Evolutionary conservation across 2,888 invertebrate genomes (phyloP), one percentile per base, ranked within the genome.

Genomic region (Beris morrisii): DNA sequence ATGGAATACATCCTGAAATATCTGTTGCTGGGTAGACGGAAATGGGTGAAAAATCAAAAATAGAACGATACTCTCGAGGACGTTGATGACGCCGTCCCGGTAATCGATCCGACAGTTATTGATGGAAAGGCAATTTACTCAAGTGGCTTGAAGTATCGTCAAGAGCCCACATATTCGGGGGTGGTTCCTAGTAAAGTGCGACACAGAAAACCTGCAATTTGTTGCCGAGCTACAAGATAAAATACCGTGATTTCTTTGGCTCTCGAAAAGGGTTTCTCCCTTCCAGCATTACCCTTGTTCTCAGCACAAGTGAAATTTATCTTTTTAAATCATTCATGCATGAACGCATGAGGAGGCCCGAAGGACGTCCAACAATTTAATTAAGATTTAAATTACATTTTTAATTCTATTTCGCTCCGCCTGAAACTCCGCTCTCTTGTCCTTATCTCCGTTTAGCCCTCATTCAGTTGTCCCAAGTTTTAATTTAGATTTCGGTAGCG

Each of bases 241-340:
- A 9, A 9, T 22, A 22, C 22, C 22, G 22, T 22, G 22, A 22
- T 22, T 22, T 22, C 38, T 38, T 38, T 38, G 5, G 38, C 38
- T 38, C 38, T 38, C 9, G 38, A 38, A 38, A 38, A 48, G n/a
- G 44, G 48, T 48, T 48, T 3, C 4, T 6, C 15, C 15, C n/a
- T 48, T 6, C 48, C 15, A n/a, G 3, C 22, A 22, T 22, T 22
- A 22, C 22, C 22, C 22, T 48, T 12, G 48, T 5, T 15, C 15
- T 5, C n/a, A 48, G 15, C 13, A 13, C 48, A 48, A 48, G 48
- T 4, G n/a, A 4, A 48, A 48, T 48, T 48, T 48, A 48, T 48
- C 48, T 48, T 48, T 48, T 48, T 48, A 48, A 48, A 48, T 48
- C 48, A 48, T 48, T 48, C 48, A 48, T 48, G 48, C 13, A 48